A percentile compares a stretch with the other conserved stretches of the same genome.
Evolutionary conservation across 2,888 invertebrate genomes (phyloP).

Genomic region (Archips xylosteana): DNA sequence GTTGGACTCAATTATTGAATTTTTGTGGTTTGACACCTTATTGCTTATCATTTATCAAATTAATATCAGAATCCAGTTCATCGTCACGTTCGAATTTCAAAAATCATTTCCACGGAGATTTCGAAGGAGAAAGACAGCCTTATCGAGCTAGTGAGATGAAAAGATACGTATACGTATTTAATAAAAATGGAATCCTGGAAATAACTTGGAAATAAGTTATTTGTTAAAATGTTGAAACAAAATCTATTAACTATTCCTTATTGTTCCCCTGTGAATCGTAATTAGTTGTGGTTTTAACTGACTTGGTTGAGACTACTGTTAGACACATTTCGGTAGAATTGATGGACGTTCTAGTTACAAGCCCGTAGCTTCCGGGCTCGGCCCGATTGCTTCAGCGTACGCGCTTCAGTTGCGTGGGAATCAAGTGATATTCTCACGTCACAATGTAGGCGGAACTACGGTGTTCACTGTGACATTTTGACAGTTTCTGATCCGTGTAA

Average conservation of each 20-base stretch:
- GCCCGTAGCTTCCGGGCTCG: conserved; percentile 27
- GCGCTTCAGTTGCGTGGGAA: conserved; percentile 57
- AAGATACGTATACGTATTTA: no score
- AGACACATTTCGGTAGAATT: conserved; percentile 5
- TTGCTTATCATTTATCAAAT: no score
- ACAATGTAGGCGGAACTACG: conserved; percentile 58
- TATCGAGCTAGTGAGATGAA: no score
- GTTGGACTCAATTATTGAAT: no score
- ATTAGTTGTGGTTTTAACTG: neutral
- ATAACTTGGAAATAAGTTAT: neutral
- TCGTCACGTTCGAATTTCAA: no score
- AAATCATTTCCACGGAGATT: no score
- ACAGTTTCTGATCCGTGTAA: conserved; percentile 31
- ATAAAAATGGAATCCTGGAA: neutral
- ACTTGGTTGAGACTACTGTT: neutral
- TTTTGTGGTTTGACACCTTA: no score
- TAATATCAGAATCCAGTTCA: no score
- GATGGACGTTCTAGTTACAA: conserved; percentile 3
- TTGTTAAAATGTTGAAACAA: neutral
- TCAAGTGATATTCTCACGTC: conserved; percentile 53
- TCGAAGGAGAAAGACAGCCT: no score
- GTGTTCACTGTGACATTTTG: conserved; percentile 33
- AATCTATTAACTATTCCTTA: neutral
- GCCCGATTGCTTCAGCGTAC: conserved; percentile 43
- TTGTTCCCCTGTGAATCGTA: neutral